Percentiles rank a stretch among this genome's conserved stretches.
phyloP scores from a whole-genome alignment of 1,140 invertebrate genomes.

The Ditylenchus dipsaci region DNA sequence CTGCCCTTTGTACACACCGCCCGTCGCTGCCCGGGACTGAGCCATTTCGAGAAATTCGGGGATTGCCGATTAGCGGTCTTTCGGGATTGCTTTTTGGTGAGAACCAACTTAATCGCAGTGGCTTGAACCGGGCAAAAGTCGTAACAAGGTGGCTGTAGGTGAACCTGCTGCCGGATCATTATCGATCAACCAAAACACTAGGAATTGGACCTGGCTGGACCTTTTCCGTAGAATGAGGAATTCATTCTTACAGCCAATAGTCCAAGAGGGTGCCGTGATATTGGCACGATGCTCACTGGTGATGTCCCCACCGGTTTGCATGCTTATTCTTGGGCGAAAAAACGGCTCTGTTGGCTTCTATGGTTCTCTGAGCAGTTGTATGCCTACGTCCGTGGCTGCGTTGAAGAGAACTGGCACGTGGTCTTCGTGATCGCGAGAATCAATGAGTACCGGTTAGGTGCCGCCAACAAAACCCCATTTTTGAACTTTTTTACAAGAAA shows the following conservation, averaged over 20 bases:
- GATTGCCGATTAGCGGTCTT: slow-evolving; percentile 64
- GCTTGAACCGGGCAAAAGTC: slow-evolving; percentile 79
- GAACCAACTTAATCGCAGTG: slow-evolving; percentile 70
- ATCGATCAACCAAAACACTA: too few relatives aligned
- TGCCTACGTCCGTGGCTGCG: slow-evolving; percentile 28
- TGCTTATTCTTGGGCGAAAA: background rate
- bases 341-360: slow-evolving; percentile 29
- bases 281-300: slow-evolving; percentile 52
- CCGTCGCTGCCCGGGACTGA: slow-evolving; percentile 84
- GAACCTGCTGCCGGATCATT: too few relatives aligned
- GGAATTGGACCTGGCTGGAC: too few relatives aligned
- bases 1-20: slow-evolving; percentile 82
- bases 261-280: slow-evolving; percentile 81
- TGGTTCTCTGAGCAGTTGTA: slow-evolving; percentile 24
- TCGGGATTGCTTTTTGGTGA: slow-evolving; percentile 62
- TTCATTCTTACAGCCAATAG: slow-evolving; percentile 81
- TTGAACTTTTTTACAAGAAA: slow-evolving; percentile 15
- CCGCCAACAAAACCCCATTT: slow-evolving; percentile 22
- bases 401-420: slow-evolving; percentile 21
- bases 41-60: slow-evolving; percentile 73
- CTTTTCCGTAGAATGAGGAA: too few relatives aligned
- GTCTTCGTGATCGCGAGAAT: slow-evolving; percentile 16
- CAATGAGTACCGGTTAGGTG: slow-evolving; percentile 23
- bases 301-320: slow-evolving; percentile 5
- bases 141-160: too few relatives aligned